Percentiles rank a stretch among this genome's conserved stretches.
Evolutionary conservation across 2,797 vertebrate genomes (phyloP).

Genomic region (Momotus momota): DNA sequence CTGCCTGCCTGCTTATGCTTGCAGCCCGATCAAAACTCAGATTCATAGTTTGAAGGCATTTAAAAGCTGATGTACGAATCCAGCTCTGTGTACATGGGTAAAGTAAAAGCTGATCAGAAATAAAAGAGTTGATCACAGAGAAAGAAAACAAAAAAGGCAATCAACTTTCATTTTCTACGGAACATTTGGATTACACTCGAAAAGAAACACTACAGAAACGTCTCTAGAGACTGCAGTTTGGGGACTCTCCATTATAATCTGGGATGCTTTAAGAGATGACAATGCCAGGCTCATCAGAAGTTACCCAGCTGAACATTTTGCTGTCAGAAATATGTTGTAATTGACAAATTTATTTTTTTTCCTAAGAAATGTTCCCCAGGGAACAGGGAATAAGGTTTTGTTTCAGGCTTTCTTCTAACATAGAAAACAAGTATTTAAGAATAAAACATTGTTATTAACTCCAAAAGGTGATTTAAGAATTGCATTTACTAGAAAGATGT

Average conservation of each 20-base stretch:
- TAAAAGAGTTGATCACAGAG: neutral
- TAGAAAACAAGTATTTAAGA: neutral
- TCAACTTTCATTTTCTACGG: neutral
- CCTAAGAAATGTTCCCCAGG: too few relatives aligned
- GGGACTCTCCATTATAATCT: neutral
- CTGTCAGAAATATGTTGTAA: conserved; percentile 23
- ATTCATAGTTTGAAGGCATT: neutral
- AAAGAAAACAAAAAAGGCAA: neutral
- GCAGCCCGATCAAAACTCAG: neutral
- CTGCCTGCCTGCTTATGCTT: neutral
- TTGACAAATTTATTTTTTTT: neutral
- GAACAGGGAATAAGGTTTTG: neutral
- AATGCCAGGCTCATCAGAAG: neutral
- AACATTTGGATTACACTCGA: neutral
- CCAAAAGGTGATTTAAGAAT: neutral
- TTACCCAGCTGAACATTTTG: neutral
- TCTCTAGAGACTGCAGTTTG: neutral
- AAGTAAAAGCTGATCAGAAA: neutral
- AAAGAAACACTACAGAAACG: neutral
- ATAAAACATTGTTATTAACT: neutral
- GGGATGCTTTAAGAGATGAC: neutral
- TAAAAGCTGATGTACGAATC: neutral
- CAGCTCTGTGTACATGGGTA: neutral
- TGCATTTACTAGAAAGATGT: neutral
- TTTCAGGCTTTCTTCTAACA: neutral